A percentile compares a stretch with the other conserved stretches of the same genome.
Evolutionary conservation across 2,888 invertebrate species (phyloP).

Genomic region (Leptopilina syphax): DNA sequence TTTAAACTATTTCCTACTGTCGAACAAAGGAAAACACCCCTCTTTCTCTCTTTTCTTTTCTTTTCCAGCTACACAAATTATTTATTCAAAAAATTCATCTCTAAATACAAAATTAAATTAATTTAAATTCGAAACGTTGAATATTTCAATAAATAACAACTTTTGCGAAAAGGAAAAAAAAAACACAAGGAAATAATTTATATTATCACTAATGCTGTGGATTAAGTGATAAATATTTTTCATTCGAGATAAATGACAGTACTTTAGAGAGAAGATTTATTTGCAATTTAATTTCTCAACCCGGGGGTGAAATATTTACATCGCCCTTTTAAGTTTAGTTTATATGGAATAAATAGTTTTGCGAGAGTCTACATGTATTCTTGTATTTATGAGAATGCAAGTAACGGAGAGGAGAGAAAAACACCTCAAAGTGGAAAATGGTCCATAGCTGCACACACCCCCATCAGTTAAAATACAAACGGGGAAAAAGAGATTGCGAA

Average conservation of each 20-base stretch:
- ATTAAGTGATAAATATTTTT: neutral
- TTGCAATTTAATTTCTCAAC: slow-evolving; percentile 13
- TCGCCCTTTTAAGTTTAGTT: slow-evolving; percentile 3
- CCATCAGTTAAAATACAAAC: slow-evolving; percentile 36
- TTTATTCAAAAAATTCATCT: neutral
- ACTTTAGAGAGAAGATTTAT: slow-evolving; percentile 9
- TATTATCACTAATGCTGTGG: no score
- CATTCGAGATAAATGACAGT: neutral
- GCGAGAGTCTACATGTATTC: neutral
- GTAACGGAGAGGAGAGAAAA: slow-evolving; percentile 7
- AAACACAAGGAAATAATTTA: no score
- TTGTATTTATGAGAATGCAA: slow-evolving; percentile 25
- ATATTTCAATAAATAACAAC: no score
- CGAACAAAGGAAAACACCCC: neutral
- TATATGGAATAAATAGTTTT: slow-evolving; percentile 23
- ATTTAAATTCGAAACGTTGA: no score
- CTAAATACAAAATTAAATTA: no score
- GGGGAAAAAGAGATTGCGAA: slow-evolving; percentile 23
- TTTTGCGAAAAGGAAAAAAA: no score
- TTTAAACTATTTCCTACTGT: slow-evolving; percentile 1
- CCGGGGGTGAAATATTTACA: slow-evolving; percentile 22
- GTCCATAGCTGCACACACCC: slow-evolving; percentile 24
- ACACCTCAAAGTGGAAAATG: slow-evolving; percentile 25
- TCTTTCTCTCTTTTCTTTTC: neutral
- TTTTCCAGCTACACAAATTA: neutral